Base-by-base conservation (phyloP, 2,888 invertebrate genomes). In the Cephus runcator region DNA sequence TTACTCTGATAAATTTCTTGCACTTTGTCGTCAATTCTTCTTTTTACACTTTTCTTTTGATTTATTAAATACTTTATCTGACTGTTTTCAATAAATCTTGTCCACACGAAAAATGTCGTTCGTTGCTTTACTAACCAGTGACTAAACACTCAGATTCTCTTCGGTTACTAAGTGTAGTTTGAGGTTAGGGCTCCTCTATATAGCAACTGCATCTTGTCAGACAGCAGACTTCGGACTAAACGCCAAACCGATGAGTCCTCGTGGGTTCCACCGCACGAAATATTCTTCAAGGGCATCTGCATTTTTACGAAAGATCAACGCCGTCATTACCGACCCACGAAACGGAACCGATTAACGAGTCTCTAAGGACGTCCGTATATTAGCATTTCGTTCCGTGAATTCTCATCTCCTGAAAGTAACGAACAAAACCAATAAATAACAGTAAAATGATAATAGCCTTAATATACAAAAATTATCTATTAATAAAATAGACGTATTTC, bases 221-320 rank as follows among this genome's bases (percentile, higher is more conserved):
- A 81, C 85, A 84, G 86, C 81, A 79, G 81, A 85, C 79, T 56
- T 56, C 56, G 56, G 9, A 56, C 56, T 79, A 79, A 82, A 80
- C 80, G 89, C 90, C 90, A 89, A 87, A 85, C 83, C 86, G 89
- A 90, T 88, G 88, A 89, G 86, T 56, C 80, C 81, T 83, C 83
- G 81, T 77, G 77, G 81, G 85, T 82, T 82, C 79, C 83, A 79
- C 84, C 84, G 81, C 86, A 86, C 86, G 86, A 83, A 85, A 84
- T 85, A 76, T 83, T 79, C 85, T 77, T 85, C 90, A 91, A 91
- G 91, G 91, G 89, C 89, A 85, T 83, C 86, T 76, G 80, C 85
- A 86, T 88, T 87, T 90, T 80, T 83, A 84, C 84, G 86, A 88
- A 85, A 86, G 79, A 82, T 79, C 80, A 77, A 73, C 76, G 33